Conservation (phyloP, 1,140 invertebrate genomes). For the Formica exsecta region DNA sequence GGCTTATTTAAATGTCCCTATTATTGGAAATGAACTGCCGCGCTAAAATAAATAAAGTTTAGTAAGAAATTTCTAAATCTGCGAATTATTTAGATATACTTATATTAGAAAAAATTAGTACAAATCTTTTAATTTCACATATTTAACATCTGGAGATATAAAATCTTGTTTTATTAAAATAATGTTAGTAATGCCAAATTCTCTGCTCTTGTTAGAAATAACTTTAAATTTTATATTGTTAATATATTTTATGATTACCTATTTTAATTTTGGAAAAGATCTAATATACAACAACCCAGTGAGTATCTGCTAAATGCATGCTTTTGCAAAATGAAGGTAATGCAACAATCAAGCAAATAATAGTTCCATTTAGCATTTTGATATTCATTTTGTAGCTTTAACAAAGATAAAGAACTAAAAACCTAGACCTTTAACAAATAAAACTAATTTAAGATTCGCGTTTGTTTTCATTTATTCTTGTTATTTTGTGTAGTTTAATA, state of each 20-base stretch:
- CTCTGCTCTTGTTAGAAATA: background rate
- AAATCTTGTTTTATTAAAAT: background rate
- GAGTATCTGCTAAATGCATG: slow-evolving; percentile 79
- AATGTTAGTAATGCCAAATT: background rate
- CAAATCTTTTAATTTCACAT: background rate
- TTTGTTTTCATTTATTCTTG: background rate
- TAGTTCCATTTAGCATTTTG: slow-evolving; percentile 67
- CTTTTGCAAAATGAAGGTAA: slow-evolving; percentile 79
- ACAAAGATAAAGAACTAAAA: background rate
- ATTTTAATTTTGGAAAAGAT: slow-evolving; percentile 10
- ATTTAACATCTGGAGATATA: too few relatives aligned
- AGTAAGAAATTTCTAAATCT: background rate
- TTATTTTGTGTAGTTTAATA: slow-evolving; percentile 25
- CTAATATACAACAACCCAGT: slow-evolving; percentile 78
- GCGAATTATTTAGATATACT: background rate
- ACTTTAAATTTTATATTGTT: slow-evolving; percentile 15
- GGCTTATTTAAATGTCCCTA: slow-evolving; percentile 15
- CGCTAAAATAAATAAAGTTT: slow-evolving; percentile 19
- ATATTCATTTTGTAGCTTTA: slow-evolving; percentile 48
- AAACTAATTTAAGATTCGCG: slow-evolving; percentile 6
- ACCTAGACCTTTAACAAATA: slow-evolving; percentile 6
- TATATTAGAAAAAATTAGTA: background rate
- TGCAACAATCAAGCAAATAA: slow-evolving; percentile 79
- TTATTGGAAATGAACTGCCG: slow-evolving; percentile 8
- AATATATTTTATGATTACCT: background rate